These are phyloP conservation scores for Netelia melanura DNA, from an alignment of 2,888 invertebrate genomes.

Conservation along the genomic window DNA sequence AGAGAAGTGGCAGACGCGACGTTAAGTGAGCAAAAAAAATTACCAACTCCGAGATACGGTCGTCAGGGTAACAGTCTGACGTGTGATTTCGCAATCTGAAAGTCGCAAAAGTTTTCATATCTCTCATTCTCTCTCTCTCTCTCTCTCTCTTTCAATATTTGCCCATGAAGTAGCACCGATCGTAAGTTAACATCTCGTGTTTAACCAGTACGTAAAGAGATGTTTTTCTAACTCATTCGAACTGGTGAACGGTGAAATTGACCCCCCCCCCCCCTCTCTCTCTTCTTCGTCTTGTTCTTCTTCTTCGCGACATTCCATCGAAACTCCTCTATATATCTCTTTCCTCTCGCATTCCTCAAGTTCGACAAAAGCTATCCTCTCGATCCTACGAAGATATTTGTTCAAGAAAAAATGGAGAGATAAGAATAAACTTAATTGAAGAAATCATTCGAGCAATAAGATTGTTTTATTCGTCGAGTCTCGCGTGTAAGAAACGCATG, in stretches of 20 bases:
- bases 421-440: too few species aligned
- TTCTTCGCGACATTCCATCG: conserved; percentile 33
- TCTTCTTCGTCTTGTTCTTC: background rate
- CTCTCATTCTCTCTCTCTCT: conserved; percentile 29
- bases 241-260: too few species aligned
- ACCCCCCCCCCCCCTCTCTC: too few species aligned
- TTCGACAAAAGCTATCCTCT: too few species aligned
- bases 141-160: conserved; percentile 51
- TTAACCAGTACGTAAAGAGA: conserved; percentile 41
- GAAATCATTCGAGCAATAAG: conserved; percentile 49
- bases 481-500: background rate
- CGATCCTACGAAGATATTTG: too few species aligned
- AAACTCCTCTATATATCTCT: conserved; percentile 25
- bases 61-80: conserved; percentile 60
- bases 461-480: conserved; percentile 19
- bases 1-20: conserved; percentile 9
- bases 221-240: background rate
- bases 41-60: conserved; percentile 58
- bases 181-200: conserved; percentile 42
- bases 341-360: too few species aligned
- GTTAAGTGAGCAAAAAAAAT: conserved; percentile 37
- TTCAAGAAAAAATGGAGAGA: too few species aligned
- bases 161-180: conserved; percentile 25
- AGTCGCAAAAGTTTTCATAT: conserved; percentile 33
- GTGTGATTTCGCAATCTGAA: conserved; percentile 62